Evolutionary conservation across 2,888 invertebrate species (phyloP), one percentile per base, ranked within the genome.

Genomic region (Drosophila ezoana): DNA sequence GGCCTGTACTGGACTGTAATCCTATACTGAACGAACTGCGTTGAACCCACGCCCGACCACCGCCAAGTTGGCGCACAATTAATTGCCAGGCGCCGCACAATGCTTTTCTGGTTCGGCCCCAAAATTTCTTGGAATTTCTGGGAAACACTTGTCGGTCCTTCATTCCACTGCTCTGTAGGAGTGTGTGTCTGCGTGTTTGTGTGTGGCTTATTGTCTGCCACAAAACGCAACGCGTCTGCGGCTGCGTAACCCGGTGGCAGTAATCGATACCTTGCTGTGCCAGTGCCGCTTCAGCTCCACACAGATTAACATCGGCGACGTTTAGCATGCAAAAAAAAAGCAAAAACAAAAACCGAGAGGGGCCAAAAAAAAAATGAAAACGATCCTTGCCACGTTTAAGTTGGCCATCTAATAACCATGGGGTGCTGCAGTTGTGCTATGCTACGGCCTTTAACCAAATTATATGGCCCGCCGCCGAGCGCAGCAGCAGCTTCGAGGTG

Each of bases 1-100:
- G 28, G 35, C 37, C 44, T 20, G 33, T 11, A 4, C n/a, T 14
- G 9, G 4, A 4, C 16, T 23, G 82, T 83, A 86, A 83, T 73
- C 73, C 70, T 79, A 79, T 54, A 72, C 79, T 33, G 28, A 18
- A 32, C 66, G 61, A 72, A 60, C 62, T 62, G 69, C 18, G 57
- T 59, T 77, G 72, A 75, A 76, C 83, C 83, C 86, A 83, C 86
- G 83, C 83, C 72, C 60, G 68, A 65, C 63, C 56, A 52, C 63
- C 62, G 71, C 35, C 69, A 81, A 56, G 48, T 74, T 74, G 74
- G 75, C 76, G 60, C 48, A 78, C 71, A 84, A 84, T 84, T 84
- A 84, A 84, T 86, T 84, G 87, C 87, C 79, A 79, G 83, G 83
- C 83, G 83, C 87, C 83, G 84, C 84, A 84, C 87, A 84, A 84